These are phyloP conservation scores for Thermophis baileyi DNA, from an alignment of 2,113 vertebrate species.

Conservation along the genomic window DNA sequence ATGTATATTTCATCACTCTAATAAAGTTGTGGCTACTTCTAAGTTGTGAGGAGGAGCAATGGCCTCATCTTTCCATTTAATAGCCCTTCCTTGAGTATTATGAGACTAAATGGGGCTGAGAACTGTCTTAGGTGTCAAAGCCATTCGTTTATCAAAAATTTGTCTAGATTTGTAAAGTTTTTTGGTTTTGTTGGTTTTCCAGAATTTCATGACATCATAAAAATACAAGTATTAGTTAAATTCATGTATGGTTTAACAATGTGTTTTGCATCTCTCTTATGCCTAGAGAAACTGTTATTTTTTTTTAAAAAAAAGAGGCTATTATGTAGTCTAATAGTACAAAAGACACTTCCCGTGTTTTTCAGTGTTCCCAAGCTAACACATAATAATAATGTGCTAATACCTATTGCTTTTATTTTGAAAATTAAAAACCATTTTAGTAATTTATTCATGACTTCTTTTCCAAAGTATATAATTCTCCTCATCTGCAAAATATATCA, in stretches of 20 bases:
- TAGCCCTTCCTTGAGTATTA: background rate
- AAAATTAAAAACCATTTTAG: conserved; percentile 57
- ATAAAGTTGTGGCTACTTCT: background rate
- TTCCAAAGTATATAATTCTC: conserved; percentile 28
- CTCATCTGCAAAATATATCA: conserved; percentile 56
- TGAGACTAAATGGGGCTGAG: background rate
- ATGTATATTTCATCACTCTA: background rate
- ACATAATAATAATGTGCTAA: conserved; percentile 61
- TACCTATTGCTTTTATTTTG: conserved; percentile 61
- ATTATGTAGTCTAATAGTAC: conserved; percentile 43
- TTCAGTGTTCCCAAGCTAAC: conserved; percentile 49
- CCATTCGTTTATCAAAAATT: background rate
- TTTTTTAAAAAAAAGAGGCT: conserved; percentile 29
- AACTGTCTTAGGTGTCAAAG: background rate
- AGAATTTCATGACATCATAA: background rate
- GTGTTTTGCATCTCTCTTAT: conserved; percentile 20
- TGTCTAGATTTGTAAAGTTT: background rate
- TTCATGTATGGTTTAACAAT: conserved; percentile 30
- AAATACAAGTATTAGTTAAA: conserved; percentile 14
- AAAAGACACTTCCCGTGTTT: conserved; percentile 52
- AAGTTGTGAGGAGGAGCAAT: background rate
- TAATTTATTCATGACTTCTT: conserved; percentile 66
- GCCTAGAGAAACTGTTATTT: conserved; percentile 45
- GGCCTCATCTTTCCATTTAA: background rate
- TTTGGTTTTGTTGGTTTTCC: background rate